Base-by-base conservation (phyloP, 2,113 vertebrate species). In the Nothoprocta perdicaria region DNA sequence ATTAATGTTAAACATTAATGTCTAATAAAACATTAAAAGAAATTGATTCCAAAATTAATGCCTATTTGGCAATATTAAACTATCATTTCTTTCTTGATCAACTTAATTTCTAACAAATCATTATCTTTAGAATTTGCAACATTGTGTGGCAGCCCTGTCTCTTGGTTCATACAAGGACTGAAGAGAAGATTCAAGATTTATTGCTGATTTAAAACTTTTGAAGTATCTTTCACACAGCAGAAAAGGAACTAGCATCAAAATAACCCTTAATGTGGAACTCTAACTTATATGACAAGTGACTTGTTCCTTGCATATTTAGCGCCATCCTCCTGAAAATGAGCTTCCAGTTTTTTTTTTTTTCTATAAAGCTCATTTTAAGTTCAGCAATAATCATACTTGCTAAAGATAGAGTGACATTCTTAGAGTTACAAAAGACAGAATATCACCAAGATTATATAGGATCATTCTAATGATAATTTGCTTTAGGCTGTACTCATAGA, bases 321-420 rank as follows among this genome's bases (percentile, higher is more conserved):
- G 77, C n/a, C 14, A 40, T 74, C 8, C 38, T 31, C 9, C n/a
- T 57, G 16, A 33, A 90, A 76, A 81, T 40, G 41, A 83, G 33
- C 74, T 45, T 77, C 31, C 31, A 35, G 6, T 6, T 60, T 43
- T 7, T 6, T 92, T 92, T 88, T 74, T 91, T 88, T 74, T 31
- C 88, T 81, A 80, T 77, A 72, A 65, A 85, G 43, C 1, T 46
- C 17, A 12, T 71, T 83, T 95, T 92, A 48, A 31, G 12, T 88
- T 93, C 60, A 40, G 52, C 73, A 81, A 58, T 35, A 84, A 38
- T 61, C 21, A 31, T 60, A 40, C 1, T 88, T 31, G 9, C 58
- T 80, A 69, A 55, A 80, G 48, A 55, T 14, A 23, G 2, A 62
- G 50, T 80, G 60, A 10, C 73, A 90, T 78, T 74, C 9, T 83